phyloP scores from a whole-genome alignment of 2,113 vertebrate species.

The Zosterops japonicus region DNA sequence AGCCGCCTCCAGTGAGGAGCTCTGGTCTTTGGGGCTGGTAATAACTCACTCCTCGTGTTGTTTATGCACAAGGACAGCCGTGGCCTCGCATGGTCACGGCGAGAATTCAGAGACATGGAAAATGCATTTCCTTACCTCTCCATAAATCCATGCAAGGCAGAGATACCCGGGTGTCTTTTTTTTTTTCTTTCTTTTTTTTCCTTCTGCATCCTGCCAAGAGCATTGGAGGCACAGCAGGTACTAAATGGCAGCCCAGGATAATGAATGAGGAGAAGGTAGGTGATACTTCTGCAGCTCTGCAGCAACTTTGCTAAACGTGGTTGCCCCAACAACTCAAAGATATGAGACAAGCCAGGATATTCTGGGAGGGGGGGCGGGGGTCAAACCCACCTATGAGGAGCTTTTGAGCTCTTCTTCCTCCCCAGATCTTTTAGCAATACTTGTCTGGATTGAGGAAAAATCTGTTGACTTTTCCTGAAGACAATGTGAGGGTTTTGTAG shows the following conservation, averaged over 20 bases:
- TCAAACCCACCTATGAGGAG: not conserved
- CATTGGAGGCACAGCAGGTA: not conserved
- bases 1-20: not conserved
- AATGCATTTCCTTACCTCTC: constrained; percentile 27
- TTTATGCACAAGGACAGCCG: constrained; percentile 4
- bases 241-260: not conserved
- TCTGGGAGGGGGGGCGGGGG: not conserved
- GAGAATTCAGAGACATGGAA: not conserved
- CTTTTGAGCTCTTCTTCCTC: not conserved
- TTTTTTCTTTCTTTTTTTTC: too few relatives aligned
- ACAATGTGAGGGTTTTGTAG: not conserved
- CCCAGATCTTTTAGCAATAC: not conserved
- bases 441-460: not conserved
- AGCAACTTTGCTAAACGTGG: not conserved
- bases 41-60: not conserved
- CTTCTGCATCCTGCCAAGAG: not conserved
- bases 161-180: not conserved
- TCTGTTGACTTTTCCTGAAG: not conserved
- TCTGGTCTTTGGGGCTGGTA: not conserved
- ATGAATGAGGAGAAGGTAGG: not conserved
- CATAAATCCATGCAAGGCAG: constrained; percentile 35
- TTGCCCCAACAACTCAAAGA: not conserved
- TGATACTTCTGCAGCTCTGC: not conserved
- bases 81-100: not conserved
- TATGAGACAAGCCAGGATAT: not conserved